Base-by-base conservation (phyloP, 2,888 invertebrate genomes). In the Macrophya annulata region DNA sequence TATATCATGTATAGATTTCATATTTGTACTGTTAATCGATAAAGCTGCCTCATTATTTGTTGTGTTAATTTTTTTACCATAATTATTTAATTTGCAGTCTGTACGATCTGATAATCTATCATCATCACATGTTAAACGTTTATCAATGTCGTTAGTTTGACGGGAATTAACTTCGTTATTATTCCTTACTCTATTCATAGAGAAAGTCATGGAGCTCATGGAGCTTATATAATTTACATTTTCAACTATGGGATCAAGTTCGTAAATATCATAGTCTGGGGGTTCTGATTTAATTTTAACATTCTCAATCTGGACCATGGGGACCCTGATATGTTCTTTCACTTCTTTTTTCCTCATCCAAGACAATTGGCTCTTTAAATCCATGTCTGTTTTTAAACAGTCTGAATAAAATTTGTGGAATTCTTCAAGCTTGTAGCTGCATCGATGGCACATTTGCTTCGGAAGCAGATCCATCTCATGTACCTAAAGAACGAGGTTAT, bases 381-480 rank as follows among this genome's bases (percentile, higher is more conserved):
- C 81, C 12, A 89, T 88, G 59, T 93, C 93, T 2, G 92, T 92
- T 76, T 90, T 92, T 45, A 91, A 85, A 85, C 92, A 92, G 17
- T 91, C 89, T 9, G 90, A 86, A 88, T 93, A 93, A 84, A 93
- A 93, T 85, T 92, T 90, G 85, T 93, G 90, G 84, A 92, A 93
- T 85, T 93, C 92, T 85, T 92, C 91, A 21, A 93, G 87, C 85
- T 93, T 93, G 87, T 91, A 92, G 86, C 92, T 92, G 87, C 93
- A 93, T 4, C 91, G 89, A 76, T 92, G 91, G 84, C 93, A 93
- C 90, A 93, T 92, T 86, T 93, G 91, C 85, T 93, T 93, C 43
- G 93, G 93, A 37, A 93, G 87, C 84, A 92, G 85, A 86, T 93
- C 93, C 92, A 92, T 90, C 88, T 93, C 91, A 86, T 93, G 93